Percentiles rank a stretch among this genome's conserved stretches.
Evolutionary conservation across 1,140 invertebrate genomes (phyloP).

Genomic region (Aphidius gifuensis): DNA sequence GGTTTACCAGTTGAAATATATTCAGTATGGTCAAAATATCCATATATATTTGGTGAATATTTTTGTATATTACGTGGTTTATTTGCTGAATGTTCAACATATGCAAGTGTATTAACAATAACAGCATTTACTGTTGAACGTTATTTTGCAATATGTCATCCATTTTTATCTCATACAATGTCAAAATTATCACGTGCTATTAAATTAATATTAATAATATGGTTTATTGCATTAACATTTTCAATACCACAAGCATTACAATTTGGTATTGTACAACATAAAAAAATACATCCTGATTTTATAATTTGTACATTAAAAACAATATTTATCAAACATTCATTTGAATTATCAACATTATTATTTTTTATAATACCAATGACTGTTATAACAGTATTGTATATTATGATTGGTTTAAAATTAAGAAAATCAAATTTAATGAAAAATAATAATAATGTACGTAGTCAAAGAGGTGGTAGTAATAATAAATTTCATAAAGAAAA

Average conservation of each 20-base stretch:
- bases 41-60: slow-evolving; percentile 81
- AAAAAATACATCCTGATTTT: slow-evolving; percentile 48
- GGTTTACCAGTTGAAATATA: slow-evolving; percentile 83
- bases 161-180: slow-evolving; percentile 83
- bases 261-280: slow-evolving; percentile 63
- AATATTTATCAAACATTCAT: slow-evolving; percentile 68
- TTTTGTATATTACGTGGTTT: slow-evolving; percentile 83
- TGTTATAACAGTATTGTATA: slow-evolving; percentile 78
- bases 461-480: slow-evolving; percentile 26
- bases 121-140: slow-evolving; percentile 89
- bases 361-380: slow-evolving; percentile 87
- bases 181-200: slow-evolving; percentile 72
- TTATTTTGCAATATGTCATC: slow-evolving; percentile 92
- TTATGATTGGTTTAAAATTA: slow-evolving; percentile 74
- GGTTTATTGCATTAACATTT: slow-evolving; percentile 67
- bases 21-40: slow-evolving; percentile 82
- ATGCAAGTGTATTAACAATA: slow-evolving; percentile 90
- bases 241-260: slow-evolving; percentile 79
- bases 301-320: slow-evolving; percentile 60
- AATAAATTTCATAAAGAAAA: slow-evolving; percentile 33
- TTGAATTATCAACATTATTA: slow-evolving; percentile 80
- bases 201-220: slow-evolving; percentile 68
- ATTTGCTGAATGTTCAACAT: slow-evolving; percentile 85
- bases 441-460: slow-evolving; percentile 31
- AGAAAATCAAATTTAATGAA: slow-evolving; percentile 63